Base-by-base conservation (phyloP, 2,113 vertebrate genomes). In the Upupa epops region DNA sequence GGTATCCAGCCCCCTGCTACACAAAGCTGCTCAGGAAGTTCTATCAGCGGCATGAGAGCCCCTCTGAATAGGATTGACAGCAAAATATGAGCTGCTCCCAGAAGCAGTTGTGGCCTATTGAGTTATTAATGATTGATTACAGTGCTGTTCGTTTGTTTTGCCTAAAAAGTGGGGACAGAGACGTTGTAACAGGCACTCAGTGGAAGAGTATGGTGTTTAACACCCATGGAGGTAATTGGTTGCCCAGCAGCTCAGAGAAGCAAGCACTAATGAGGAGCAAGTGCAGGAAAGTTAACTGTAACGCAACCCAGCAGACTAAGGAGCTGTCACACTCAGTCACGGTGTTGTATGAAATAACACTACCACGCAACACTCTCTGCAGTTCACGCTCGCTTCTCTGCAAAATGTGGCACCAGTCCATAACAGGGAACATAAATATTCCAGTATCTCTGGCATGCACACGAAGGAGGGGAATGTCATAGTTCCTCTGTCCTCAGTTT, bases 291-390 rank as follows among this genome's bases (percentile, higher is more conserved):
- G 60, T 59, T 37, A 55, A 34, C 29, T 28, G 2, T 64, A 75
- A 64, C 85, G 22, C 72, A 70, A 49, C 51, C 85, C 48, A 85
- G 68, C 85, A 85, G 66, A 92, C 42, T 69, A 84, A 90, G 54
- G 75, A 88, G 55, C 63, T 75, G 61, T 61, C 45, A 26, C 0
- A 1, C 36, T 52, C 84, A 87, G 28, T 55, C n/a, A 19, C 12
- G 0, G 0, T 48, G 46, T 36, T 84, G 42, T 65, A 68, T 84
- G 32, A 91, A 94, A 77, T 51, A 78, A 36, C n/a, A 72, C 68
- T 40, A 54, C 14, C 37, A 18, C 8, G 7, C 36, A 52, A 34
- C 37, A 55, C 24, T 89, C 72, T 45, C 88, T 80, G 56, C 42
- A 28, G 71, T 31, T 59, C 20, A 3, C 7, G 37, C 63, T 48